Percentiles rank a stretch among this genome's conserved stretches.
These are phyloP conservation scores for Actinopyga echinites DNA, from an alignment of 53 echinoderm and acorn worm species.

Conservation along the genomic window DNA sequence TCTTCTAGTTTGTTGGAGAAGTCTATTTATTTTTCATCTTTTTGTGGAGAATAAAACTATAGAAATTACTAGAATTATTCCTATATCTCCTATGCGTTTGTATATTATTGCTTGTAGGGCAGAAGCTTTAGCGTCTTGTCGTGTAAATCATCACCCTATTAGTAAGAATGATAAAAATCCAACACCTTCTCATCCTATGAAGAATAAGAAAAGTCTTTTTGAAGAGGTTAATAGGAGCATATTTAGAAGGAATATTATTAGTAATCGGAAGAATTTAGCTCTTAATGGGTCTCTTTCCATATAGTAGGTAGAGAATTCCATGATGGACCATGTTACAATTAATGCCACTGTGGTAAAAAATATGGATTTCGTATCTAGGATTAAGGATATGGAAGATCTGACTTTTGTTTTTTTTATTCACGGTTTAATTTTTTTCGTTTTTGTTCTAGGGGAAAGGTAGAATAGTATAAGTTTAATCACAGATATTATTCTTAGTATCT, in stretches of 20 bases:
- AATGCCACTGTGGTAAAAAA: conserved; percentile 42
- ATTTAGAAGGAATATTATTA: conserved; percentile 56
- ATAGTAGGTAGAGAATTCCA: conserved; percentile 70
- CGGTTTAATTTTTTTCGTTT: background rate
- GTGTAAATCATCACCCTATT: conserved; percentile 62
- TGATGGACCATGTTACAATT: conserved; percentile 65
- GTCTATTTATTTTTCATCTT: conserved; percentile 26
- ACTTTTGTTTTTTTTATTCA: background rate
- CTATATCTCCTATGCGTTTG: conserved; percentile 76
- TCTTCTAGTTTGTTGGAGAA: background rate
- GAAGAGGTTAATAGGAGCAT: conserved; percentile 60
- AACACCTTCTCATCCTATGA: conserved; percentile 73
- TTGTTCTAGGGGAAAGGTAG: background rate
- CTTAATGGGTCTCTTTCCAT: conserved; percentile 59
- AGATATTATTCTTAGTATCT: conserved; percentile 32
- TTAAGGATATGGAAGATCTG: background rate
- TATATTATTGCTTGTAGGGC: conserved; percentile 66
- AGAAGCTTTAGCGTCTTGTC: conserved; percentile 50
- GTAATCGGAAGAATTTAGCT: conserved; percentile 46
- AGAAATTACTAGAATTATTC: conserved; percentile 45
- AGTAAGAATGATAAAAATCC: conserved; percentile 66
- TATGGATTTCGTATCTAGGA: background rate
- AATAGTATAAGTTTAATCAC: background rate
- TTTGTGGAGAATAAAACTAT: background rate
- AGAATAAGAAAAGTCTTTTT: conserved; percentile 55